Conservation (phyloP, 1,140 invertebrate genomes). For the Acromyrmex charruanus region DNA sequence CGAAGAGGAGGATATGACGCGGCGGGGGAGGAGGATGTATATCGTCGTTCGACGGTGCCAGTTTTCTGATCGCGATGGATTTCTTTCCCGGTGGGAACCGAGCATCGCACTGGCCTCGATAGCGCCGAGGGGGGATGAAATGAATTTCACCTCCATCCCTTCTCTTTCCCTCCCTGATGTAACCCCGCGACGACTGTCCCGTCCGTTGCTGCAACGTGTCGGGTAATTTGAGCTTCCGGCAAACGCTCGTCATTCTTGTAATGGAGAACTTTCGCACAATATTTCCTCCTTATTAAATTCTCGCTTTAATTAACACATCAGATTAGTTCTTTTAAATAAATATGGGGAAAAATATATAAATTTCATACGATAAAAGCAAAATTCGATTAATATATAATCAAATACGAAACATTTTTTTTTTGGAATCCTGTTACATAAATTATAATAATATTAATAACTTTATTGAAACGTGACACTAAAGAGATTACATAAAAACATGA, state of each 20-base stretch:
- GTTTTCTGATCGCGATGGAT: constrained; percentile 78
- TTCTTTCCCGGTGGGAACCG: constrained; percentile 71
- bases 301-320: neutral
- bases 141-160: constrained; percentile 27
- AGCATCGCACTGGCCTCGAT: constrained; percentile 53
- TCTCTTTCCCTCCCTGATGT: constrained; percentile 1
- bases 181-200: constrained; percentile 39
- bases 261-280: neutral
- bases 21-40: constrained; percentile 19
- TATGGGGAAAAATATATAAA: neutral
- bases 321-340: neutral
- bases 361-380: neutral
- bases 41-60: constrained; percentile 73
- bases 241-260: constrained; percentile 12
- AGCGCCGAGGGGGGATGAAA: constrained; percentile 30
- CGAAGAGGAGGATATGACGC: neutral
- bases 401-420: neutral
- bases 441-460: too few relatives aligned
- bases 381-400: neutral
- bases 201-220: neutral
- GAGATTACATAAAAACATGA: too few relatives aligned
- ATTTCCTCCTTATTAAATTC: neutral
- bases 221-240: constrained; percentile 26
- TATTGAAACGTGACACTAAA: too few relatives aligned
- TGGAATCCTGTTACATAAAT: neutral